Base-by-base conservation (phyloP, 1,140 invertebrate species). In the Chrysopa pallens region DNA sequence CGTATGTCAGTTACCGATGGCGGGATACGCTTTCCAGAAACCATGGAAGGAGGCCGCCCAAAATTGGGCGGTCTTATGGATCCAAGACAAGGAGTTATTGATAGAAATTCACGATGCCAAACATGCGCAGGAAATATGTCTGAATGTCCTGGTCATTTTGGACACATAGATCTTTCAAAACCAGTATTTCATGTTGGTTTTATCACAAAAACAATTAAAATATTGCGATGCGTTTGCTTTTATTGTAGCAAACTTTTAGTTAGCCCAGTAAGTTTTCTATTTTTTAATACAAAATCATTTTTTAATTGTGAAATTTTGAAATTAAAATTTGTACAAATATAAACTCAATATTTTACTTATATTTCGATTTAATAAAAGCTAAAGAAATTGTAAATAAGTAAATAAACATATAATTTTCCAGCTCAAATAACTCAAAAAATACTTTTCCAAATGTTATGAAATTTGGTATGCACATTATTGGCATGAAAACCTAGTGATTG, bases 161-260 rank as follows among this genome's bases (percentile, higher is more conserved):
- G 94, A n/a, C 96, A 99, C 59, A 86, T 99, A 48, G 92, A 98
- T 62, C 67, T 99, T 39, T 84, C 93, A 1, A 99, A 98, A 63
- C 96, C 96, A 15, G 95, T 99, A 4, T 99, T 92, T 65, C 93
- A 99, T 61, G 82, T 96, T 59, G 95, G 93, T 38, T 99, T 98
- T 58, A 73, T 99, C 14, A 92, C 88, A 42, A 98, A 98, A 67
- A 91, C 84, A 0, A 88, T 98, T 36, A 99, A 99, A 69, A 80
- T 97, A 42, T 62, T 97, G 6, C 68, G 93, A 62, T 97, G 94
- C 64, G 91, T 98, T 12, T 98, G 94, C 59, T 97, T 96, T 60
- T 96, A 89, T 58, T 98, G 93, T 59, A 97, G 92, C 17, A 96
- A 96, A 64, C 66, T 98, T 46, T 69, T 97, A 35, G 85, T 95